Evolutionary conservation across 2,113 vertebrate genomes (phyloP).

Genomic region (Sturnira hondurensis): DNA sequence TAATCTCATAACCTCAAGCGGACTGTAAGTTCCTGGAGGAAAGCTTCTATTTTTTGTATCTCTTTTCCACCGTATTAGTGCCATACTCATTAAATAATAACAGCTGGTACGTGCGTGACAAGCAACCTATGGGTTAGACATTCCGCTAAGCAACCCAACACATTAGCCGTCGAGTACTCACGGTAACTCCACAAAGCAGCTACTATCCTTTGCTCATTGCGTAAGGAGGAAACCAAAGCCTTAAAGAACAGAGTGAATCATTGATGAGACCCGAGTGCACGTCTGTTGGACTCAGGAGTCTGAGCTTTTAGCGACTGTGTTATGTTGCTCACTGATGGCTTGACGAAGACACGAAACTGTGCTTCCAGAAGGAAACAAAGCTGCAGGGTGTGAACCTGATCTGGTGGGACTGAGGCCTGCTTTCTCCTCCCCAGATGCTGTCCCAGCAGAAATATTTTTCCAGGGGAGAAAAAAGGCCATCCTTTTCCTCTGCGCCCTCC

Average conservation of each 20-base stretch:
- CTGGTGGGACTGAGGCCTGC: no score
- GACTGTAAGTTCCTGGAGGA: not conserved
- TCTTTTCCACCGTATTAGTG: not conserved
- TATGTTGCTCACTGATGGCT: not conserved
- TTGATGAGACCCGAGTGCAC: not conserved
- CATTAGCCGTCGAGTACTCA: not conserved
- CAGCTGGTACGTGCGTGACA: not conserved
- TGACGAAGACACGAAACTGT: not conserved
- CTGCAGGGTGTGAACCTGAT: not conserved
- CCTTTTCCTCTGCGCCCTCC: fast-evolving
- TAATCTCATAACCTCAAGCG: no score
- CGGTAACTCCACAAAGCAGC: not conserved
- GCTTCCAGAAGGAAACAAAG: not conserved
- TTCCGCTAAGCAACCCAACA: not conserved
- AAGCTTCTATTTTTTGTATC: not conserved
- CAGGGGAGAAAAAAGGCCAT: not conserved
- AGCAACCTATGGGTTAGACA: not conserved
- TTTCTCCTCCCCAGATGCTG: not conserved
- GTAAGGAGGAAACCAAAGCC: not conserved
- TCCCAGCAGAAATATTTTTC: not conserved
- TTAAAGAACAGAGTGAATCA: not conserved
- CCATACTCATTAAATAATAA: not conserved
- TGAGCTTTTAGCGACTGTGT: not conserved
- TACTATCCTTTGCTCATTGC: not conserved
- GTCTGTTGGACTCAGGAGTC: not conserved